Percentiles rank a stretch among this genome's conserved stretches.
Evolutionary conservation across 2,113 vertebrate species (phyloP).

Genomic region (Heteronetta atricapilla): DNA sequence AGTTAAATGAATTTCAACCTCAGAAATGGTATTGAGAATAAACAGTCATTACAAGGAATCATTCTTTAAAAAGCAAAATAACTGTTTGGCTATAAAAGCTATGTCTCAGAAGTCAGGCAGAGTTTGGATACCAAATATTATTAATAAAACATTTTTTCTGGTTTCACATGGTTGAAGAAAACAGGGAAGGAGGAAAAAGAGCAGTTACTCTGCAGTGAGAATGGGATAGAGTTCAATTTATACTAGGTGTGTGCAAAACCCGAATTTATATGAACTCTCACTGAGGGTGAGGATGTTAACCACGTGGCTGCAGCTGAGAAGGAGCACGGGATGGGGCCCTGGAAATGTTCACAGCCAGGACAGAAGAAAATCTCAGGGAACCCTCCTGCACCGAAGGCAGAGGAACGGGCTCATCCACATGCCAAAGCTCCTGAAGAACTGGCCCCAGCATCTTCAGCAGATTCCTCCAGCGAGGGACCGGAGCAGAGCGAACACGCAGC

Average conservation of each 20-base stretch:
- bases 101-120: neutral
- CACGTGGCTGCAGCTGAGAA: slow-evolving; percentile 27
- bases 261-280: neutral
- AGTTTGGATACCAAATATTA: neutral
- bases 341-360: slow-evolving; percentile 2
- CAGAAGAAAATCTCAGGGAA: slow-evolving; percentile 30
- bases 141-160: neutral
- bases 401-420: slow-evolving; percentile 60
- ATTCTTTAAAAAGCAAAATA: neutral
- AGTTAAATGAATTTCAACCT: neutral
- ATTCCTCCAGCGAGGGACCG: slow-evolving; percentile 26
- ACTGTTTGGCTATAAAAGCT: fast-evolving
- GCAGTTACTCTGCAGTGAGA: neutral
- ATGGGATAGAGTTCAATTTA: neutral
- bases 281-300: slow-evolving; percentile 15
- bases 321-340: slow-evolving; percentile 1
- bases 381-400: slow-evolving; percentile 24
- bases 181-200: neutral
- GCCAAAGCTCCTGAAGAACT: slow-evolving; percentile 63
- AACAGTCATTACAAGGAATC: neutral
- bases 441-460: slow-evolving; percentile 24
- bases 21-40: neutral
- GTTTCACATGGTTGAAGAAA: neutral
- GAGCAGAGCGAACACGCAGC: neutral
- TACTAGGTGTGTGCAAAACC: neutral